Evolutionary conservation across 2,888 invertebrate genomes (phyloP).

Genomic region (Drosophila nr. perissopoda): DNA sequence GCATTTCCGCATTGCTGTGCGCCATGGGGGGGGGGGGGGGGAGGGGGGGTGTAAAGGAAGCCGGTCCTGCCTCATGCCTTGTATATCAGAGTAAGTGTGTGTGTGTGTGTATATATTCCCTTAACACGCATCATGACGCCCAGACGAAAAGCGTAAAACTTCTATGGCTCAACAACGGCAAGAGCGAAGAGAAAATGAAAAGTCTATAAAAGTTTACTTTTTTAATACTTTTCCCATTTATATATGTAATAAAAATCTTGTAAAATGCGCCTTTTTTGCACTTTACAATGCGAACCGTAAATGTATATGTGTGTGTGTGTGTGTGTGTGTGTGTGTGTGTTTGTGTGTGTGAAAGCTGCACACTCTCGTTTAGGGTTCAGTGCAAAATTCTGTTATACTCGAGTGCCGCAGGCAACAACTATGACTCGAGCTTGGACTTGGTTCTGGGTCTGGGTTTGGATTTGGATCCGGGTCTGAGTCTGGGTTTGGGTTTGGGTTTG

Average conservation of each 20-base stretch:
- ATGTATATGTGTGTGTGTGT: conserved; percentile 9
- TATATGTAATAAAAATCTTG: conserved; percentile 81
- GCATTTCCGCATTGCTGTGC: conserved; percentile 41
- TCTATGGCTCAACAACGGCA: conserved; percentile 28
- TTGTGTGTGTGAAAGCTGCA: conserved; percentile 33
- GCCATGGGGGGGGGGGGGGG: conserved; percentile 1
- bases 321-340: conserved; percentile 19
- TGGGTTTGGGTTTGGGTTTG: conserved; percentile 5
- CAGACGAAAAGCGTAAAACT: conserved; percentile 74
- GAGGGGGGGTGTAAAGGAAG: conserved; percentile 22
- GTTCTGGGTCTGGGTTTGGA: neutral
- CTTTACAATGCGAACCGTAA: conserved; percentile 66
- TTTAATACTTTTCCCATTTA: conserved; percentile 81
- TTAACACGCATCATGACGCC: conserved; percentile 77
- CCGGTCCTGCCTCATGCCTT: conserved; percentile 18
- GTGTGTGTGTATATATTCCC: conserved; percentile 55
- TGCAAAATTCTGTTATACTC: conserved; percentile 74
- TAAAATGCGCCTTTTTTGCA: conserved; percentile 80
- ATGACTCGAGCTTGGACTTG: conserved; percentile 23
- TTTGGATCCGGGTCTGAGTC: neutral
- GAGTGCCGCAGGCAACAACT: conserved; percentile 62
- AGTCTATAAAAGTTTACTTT: conserved; percentile 81
- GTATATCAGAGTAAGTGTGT: conserved; percentile 9
- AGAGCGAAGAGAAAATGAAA: conserved; percentile 48
- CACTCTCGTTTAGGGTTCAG: conserved; percentile 72